Conservation (phyloP, 2,797 vertebrate genomes). For the Sebastes goodei region DNA sequence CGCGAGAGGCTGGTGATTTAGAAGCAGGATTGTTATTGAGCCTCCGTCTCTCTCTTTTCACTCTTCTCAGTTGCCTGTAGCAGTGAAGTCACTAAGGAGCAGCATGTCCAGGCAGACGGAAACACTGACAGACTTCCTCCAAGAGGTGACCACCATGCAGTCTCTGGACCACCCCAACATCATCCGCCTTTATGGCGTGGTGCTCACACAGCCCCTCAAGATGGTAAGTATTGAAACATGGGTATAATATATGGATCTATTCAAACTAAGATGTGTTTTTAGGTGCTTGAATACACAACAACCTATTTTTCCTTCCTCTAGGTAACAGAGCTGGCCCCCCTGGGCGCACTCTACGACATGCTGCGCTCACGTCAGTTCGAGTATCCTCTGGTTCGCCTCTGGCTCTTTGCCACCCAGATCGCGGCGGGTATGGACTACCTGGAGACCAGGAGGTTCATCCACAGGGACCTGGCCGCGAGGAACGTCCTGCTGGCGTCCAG, state of each 20-base stretch:
- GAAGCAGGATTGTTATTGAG: not conserved
- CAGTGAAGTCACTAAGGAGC: slow-evolving; percentile 83
- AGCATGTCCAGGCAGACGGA: slow-evolving; percentile 74
- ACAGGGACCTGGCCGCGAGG: slow-evolving; percentile 89
- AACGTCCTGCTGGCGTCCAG: slow-evolving; percentile 87
- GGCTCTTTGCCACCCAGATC: slow-evolving; percentile 88
- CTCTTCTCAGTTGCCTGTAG: slow-evolving; percentile 79
- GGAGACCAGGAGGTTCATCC: slow-evolving; percentile 86
- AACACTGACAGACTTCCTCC: slow-evolving; percentile 87
- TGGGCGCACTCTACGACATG: slow-evolving; percentile 87
- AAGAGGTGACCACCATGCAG: slow-evolving; percentile 91
- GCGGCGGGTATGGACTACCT: slow-evolving; percentile 89
- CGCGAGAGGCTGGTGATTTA: not conserved
- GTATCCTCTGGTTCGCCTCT: slow-evolving; percentile 85
- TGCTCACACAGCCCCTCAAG: slow-evolving; percentile 89
- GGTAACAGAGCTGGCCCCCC: slow-evolving; percentile 88
- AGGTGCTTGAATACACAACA: not conserved
- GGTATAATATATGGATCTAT: accelerated
- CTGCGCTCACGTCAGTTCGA: slow-evolving; percentile 79
- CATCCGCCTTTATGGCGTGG: slow-evolving; percentile 89
- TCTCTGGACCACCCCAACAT: slow-evolving; percentile 89
- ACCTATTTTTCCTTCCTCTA: slow-evolving; percentile 33
- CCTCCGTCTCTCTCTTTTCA: not conserved
- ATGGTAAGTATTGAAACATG: slow-evolving; percentile 79
- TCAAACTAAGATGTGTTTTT: not conserved